These are phyloP conservation scores for Gadus chalcogrammus DNA, from an alignment of 2,113 vertebrate species.

Conservation along the genomic window DNA sequence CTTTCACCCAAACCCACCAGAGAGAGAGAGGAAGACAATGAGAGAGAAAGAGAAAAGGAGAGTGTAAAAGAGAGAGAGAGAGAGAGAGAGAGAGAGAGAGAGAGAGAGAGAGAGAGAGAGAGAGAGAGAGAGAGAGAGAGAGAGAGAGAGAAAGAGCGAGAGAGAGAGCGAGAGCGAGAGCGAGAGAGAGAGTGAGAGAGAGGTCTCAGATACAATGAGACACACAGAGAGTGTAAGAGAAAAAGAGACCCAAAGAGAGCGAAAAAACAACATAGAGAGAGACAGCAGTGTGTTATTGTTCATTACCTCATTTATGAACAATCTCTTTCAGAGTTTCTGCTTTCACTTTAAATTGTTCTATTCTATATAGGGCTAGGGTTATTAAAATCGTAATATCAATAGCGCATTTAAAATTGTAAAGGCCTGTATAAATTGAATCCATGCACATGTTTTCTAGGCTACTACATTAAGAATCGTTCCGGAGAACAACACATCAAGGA, in stretches of 20 bases:
- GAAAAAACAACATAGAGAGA: slow-evolving; percentile 40
- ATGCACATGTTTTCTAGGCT: slow-evolving; percentile 52
- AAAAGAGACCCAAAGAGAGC: slow-evolving; percentile 37
- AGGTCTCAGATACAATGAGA: slow-evolving; percentile 12
- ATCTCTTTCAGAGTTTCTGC: slow-evolving; percentile 28
- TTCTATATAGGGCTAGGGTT: too few species aligned
- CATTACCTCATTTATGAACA: slow-evolving; percentile 56
- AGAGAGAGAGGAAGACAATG: slow-evolving; percentile 26
- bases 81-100: not conserved
- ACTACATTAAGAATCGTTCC: slow-evolving; percentile 36
- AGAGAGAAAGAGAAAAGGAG: not conserved
- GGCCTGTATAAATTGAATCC: slow-evolving; percentile 9
- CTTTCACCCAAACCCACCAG: slow-evolving; percentile 21
- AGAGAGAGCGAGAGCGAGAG: slow-evolving; percentile 36
- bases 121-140: slow-evolving; percentile 27
- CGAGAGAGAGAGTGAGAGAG: not conserved
- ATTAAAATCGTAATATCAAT: not conserved
- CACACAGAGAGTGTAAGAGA: slow-evolving; percentile 19
- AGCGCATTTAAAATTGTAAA: not conserved
- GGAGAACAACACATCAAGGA: not conserved
- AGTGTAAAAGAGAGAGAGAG: not conserved
- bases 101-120: slow-evolving; percentile 25
- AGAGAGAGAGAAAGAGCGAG: not conserved
- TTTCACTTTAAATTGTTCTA: too few species aligned
- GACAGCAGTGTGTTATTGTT: slow-evolving; percentile 54